Conservation (phyloP, 1,140 invertebrate genomes). For the Lepidurus packardi region DNA sequence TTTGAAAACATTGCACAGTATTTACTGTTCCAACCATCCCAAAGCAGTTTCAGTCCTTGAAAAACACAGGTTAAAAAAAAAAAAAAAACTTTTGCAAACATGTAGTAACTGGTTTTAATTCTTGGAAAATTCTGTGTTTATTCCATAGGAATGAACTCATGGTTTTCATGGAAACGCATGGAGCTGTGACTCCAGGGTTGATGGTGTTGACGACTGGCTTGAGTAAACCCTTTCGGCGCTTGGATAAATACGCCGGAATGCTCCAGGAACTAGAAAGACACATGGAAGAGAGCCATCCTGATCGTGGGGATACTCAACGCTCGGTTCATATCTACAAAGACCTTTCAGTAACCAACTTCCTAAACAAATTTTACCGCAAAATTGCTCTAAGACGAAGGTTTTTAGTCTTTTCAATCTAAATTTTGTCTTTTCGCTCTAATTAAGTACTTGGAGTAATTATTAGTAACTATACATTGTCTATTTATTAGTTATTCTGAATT, state of each 20-base stretch:
- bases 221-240: slow-evolving; percentile 86
- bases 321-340: slow-evolving; percentile 91
- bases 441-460: no score
- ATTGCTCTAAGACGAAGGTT: background rate
- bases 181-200: slow-evolving; percentile 69
- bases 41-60: slow-evolving; percentile 85
- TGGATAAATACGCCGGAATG: slow-evolving; percentile 91
- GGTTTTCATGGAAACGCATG: slow-evolving; percentile 77
- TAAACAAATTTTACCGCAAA: background rate
- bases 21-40: slow-evolving; percentile 88
- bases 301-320: slow-evolving; percentile 91
- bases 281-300: slow-evolving; percentile 88
- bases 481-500: no score
- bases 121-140: background rate
- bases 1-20: slow-evolving; percentile 76
- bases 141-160: slow-evolving; percentile 71
- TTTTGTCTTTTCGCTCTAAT: no score
- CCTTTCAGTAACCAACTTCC: slow-evolving; percentile 66
- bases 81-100: slow-evolving; percentile 39
- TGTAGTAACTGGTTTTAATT: slow-evolving; percentile 26
- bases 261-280: slow-evolving; percentile 92
- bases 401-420: no score
- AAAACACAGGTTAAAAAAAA: slow-evolving; percentile 65
- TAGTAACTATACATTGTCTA: no score
- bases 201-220: slow-evolving; percentile 84